Conservation (phyloP, 2,113 vertebrate species). For the Eleginops maclovinus region DNA sequence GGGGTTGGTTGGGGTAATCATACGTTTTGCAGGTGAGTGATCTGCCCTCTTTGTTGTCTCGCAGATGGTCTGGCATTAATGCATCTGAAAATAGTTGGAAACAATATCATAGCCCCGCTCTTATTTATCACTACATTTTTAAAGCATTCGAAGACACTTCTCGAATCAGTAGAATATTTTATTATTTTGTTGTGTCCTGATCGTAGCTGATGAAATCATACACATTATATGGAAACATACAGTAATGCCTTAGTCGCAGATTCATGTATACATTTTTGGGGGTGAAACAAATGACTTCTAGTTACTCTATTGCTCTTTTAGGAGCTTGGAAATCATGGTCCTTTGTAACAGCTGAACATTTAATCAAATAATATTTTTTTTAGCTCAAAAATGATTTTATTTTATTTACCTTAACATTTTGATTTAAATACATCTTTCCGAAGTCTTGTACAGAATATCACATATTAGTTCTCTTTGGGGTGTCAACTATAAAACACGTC, state of each 20-base stretch:
- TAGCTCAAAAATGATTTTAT: background rate
- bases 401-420: background rate
- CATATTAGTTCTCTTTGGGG: background rate
- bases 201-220: conserved; percentile 1
- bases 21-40: conserved; percentile 45
- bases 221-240: conserved; percentile 7
- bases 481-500: background rate
- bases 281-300: background rate
- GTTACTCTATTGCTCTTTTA: background rate
- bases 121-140: background rate
- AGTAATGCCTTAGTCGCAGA: background rate
- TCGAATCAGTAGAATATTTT: background rate
- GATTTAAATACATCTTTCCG: too few relatives aligned
- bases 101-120: background rate
- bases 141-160: background rate
- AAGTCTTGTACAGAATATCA: background rate
- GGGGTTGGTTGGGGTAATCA: conserved; percentile 35
- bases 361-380: background rate
- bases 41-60: conserved; percentile 7
- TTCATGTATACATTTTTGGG: background rate
- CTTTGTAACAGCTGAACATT: background rate
- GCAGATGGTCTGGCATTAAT: conserved; percentile 10
- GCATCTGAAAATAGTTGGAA: conserved; percentile 4
- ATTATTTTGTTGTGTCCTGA: background rate
- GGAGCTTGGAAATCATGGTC: too few relatives aligned